Base-by-base conservation (phyloP, 2,888 invertebrate species). In the Tetragonisca angustula region DNA sequence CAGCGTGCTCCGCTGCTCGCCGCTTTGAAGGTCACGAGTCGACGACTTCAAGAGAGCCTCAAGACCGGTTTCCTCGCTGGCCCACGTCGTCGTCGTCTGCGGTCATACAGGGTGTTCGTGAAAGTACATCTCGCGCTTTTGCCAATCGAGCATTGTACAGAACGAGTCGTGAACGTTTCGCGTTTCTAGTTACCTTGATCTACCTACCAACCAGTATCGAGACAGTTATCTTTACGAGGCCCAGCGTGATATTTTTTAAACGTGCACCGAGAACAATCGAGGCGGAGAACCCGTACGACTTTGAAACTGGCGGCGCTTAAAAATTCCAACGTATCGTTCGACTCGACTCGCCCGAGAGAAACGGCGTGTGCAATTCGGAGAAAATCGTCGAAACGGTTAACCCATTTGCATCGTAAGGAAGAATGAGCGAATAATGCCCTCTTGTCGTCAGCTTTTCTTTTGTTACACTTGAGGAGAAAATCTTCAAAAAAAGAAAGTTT, bases 1-100 rank as follows among this genome's bases (percentile, higher is more conserved):
- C 89, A 88, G 89, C 87, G 84, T 88, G 84, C 73, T 85, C 83
- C 79, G 86, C 89, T 87, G 87, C 88, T 87, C 86, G 86, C 85
- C 90, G 91, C 91, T 90, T 92, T 92, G 94, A 94, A 94, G 94
- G 94, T 94, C 93, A 94, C 92, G 93, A 93, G 93, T 94, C 92
- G 93, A 90, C 93, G 93, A 93, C 92, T 93, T 90, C 91, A 81
- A 87, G 84, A 90, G 85, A 88, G 83, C 72, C 85, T 80, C 73
- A 84, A 82, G 92, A 92, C 92, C 92, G 92, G 92, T 92, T 92
- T 88, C 87, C 89, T 80, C 80, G 71, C 86, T 56, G 82, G 83
- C 84, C 88, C 89, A 79, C 89, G 83, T 85, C 82, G 84, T 86
- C 89, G 83, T 85, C 82, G 84, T 86, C 84, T 74, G 65, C 83